Percentiles rank a stretch among this genome's conserved stretches.
These are phyloP conservation scores for Perdita meconis DNA, from an alignment of 2,888 invertebrate genomes.

Conservation along the genomic window DNA sequence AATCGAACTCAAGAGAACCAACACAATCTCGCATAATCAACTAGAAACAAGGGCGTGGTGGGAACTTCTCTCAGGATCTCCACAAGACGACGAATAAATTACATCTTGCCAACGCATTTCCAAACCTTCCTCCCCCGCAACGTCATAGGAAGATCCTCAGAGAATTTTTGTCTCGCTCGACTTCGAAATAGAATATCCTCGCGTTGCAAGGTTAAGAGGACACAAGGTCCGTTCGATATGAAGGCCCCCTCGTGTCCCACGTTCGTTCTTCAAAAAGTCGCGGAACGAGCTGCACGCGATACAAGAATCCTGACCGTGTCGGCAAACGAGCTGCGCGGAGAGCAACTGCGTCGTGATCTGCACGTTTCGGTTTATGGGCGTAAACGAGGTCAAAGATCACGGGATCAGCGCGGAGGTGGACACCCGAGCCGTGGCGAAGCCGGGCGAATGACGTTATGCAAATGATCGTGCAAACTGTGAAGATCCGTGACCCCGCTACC, in stretches of 20 bases:
- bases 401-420: slow-evolving; percentile 58
- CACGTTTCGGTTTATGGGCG: slow-evolving; percentile 60
- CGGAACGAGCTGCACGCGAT: slow-evolving; percentile 45
- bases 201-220: too few relatives aligned
- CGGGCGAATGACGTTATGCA: slow-evolving; percentile 63
- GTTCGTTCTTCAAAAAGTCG: slow-evolving; percentile 17
- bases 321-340: slow-evolving; percentile 16
- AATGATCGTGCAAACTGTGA: slow-evolving; percentile 58
- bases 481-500: slow-evolving; percentile 60
- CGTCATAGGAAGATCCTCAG: too few relatives aligned
- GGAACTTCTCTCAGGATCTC: too few relatives aligned
- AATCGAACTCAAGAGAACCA: too few relatives aligned
- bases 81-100: too few relatives aligned
- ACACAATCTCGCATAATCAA: too few relatives aligned
- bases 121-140: too few relatives aligned
- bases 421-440: slow-evolving; percentile 30
- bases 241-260: slow-evolving; percentile 29
- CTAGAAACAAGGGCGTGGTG: too few relatives aligned
- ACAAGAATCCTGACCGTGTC: slow-evolving; percentile 19
- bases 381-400: slow-evolving; percentile 51
- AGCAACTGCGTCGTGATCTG: slow-evolving; percentile 36
- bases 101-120: too few relatives aligned
- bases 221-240: slow-evolving; percentile 38
- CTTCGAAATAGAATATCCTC: too few relatives aligned
- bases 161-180: background rate